Percentiles rank a stretch among this genome's conserved stretches.
phyloP scores from a whole-genome alignment of 2,888 invertebrate genomes.

The Agelastica alni region DNA sequence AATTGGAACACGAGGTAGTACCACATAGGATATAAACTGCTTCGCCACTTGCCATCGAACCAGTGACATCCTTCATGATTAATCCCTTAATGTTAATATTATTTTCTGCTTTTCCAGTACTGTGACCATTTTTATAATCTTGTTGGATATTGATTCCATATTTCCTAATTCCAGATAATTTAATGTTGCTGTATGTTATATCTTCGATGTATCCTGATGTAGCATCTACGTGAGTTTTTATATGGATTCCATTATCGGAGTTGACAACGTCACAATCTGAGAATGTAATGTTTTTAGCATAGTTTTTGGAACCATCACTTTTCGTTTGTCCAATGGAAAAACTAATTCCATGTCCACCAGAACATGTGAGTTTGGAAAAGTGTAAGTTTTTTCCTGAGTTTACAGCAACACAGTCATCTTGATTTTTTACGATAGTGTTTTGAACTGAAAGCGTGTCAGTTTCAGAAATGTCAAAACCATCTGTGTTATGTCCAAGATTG shows the following conservation, averaged over 20 bases:
- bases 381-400: constrained; percentile 30
- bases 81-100: constrained; percentile 34
- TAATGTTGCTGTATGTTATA: constrained; percentile 33
- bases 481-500: constrained; percentile 33
- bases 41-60: constrained; percentile 17
- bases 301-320: constrained; percentile 22
- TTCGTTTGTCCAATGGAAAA: constrained; percentile 32
- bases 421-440: constrained; percentile 29
- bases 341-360: constrained; percentile 35
- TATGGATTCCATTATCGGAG: constrained; percentile 34
- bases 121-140: constrained; percentile 29
- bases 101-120: constrained; percentile 23
- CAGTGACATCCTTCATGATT: constrained; percentile 18
- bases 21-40: constrained; percentile 34
- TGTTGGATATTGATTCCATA: constrained; percentile 37
- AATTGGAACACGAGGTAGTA: constrained; percentile 28
- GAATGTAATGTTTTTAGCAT: constrained; percentile 26
- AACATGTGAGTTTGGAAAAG: constrained; percentile 28
- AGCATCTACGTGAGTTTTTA: constrained; percentile 35
- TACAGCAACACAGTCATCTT: constrained; percentile 36
- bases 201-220: constrained; percentile 24
- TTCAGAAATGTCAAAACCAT: constrained; percentile 33
- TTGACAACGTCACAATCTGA: constrained; percentile 18
- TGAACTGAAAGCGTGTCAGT: constrained; percentile 19
- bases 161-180: constrained; percentile 23